A percentile compares a stretch with the other conserved stretches of the same genome.
phyloP scores from a whole-genome alignment of 1,140 invertebrate species.

The Parasteatoda tepidariorum region DNA sequence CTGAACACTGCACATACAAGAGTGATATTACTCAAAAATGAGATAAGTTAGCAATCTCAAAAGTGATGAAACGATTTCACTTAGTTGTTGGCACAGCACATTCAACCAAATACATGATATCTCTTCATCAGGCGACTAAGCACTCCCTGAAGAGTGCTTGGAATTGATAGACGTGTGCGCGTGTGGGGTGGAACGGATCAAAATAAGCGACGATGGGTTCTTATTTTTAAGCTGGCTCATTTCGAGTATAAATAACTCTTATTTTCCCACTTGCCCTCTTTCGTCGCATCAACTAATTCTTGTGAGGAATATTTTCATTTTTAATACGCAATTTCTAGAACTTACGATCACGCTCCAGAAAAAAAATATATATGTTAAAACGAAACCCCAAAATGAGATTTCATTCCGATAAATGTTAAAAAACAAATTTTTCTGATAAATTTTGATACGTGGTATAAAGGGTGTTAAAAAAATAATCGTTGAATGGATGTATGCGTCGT shows the following conservation, averaged over 20 bases:
- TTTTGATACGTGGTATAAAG: no score
- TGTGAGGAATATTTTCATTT: background rate
- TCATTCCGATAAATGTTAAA: no score
- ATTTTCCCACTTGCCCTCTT: background rate
- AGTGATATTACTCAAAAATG: no score
- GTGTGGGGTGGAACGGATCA: constrained; percentile 1
- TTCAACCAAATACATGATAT: background rate
- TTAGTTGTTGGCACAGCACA: background rate
- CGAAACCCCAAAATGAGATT: no score
- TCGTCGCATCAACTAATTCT: background rate
- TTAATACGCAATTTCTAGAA: no score
- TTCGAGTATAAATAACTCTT: background rate
- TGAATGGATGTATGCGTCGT: no score
- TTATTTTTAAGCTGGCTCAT: background rate
- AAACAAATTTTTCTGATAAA: no score
- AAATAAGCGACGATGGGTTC: constrained; percentile 9
- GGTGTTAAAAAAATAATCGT: no score
- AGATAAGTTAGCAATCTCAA: no score
- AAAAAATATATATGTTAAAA: no score
- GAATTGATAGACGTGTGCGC: background rate
- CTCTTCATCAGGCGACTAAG: background rate
- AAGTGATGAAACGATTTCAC: background rate
- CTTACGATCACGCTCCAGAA: no score
- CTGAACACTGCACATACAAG: no score
- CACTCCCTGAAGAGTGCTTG: background rate